Conservation (phyloP, 1,140 invertebrate genomes). For the Anastatus disparis region DNA sequence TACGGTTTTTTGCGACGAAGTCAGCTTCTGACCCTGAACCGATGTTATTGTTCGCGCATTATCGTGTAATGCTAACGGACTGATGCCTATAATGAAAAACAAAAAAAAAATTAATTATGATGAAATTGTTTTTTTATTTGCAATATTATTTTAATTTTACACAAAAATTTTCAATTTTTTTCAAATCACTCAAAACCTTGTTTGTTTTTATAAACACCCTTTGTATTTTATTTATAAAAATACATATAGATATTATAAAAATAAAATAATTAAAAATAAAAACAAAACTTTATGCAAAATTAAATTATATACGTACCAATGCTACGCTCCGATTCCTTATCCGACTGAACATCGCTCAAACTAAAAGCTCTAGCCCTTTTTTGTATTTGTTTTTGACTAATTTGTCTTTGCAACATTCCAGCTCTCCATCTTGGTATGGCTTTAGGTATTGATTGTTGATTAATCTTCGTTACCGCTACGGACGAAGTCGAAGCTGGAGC, state of each 20-base stretch:
- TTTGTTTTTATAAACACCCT: too few species aligned
- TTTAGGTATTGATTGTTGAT: slow-evolving; percentile 43
- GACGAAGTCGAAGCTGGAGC: background rate
- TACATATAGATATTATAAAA: too few species aligned
- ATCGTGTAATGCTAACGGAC: slow-evolving; percentile 53
- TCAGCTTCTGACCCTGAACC: slow-evolving; percentile 35
- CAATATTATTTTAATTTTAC: too few species aligned
- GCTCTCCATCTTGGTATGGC: slow-evolving; percentile 59
- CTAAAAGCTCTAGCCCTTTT: slow-evolving; percentile 60
- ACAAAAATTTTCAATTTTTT: too few species aligned
- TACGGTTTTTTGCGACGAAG: slow-evolving; percentile 53
- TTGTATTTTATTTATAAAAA: background rate
- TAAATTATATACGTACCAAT: slow-evolving; percentile 18
- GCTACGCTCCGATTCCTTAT: slow-evolving; percentile 35
- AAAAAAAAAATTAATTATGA: background rate
- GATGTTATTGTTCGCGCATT: slow-evolving; percentile 47
- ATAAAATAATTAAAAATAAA: background rate
- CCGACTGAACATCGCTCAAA: slow-evolving; percentile 59
- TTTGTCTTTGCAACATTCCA: slow-evolving; percentile 60
- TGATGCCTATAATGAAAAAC: slow-evolving; percentile 37
- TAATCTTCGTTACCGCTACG: too few species aligned
- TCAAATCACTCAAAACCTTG: too few species aligned
- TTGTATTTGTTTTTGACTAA: slow-evolving; percentile 55
- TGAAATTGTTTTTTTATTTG: too few species aligned
- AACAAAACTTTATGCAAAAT: background rate